Evolutionary conservation across 2,888 invertebrate species (phyloP).

Genomic region (Micoletzkya japonica): DNA sequence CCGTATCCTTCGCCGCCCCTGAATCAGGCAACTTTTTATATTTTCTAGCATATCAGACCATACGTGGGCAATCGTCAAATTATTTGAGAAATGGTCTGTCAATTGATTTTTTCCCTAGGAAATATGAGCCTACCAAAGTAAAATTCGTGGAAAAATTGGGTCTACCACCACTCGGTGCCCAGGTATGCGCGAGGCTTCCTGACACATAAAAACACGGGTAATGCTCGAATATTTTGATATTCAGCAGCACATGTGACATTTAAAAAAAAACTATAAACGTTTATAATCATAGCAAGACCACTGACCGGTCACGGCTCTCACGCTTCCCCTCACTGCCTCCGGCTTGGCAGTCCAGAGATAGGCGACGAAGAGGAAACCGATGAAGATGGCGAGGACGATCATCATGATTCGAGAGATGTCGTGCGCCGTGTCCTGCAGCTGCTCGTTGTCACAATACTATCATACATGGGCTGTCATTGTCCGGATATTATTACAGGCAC

Average conservation of each 20-base stretch:
- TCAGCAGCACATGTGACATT: no score
- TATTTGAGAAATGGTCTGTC: no score
- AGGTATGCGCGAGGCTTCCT: no score
- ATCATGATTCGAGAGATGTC: conserved; percentile 31
- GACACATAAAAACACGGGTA: no score
- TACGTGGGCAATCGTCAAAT: no score
- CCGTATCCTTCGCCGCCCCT: conserved; percentile 39
- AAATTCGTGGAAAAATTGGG: neutral
- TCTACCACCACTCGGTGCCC: no score
- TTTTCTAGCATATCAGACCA: no score
- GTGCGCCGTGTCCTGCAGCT: neutral
- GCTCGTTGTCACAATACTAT: neutral
- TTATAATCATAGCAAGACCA: neutral
- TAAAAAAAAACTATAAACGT: neutral
- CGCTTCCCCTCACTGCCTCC: conserved; percentile 32
- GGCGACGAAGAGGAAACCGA: conserved; percentile 37
- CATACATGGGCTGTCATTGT: neutral
- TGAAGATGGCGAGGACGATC: conserved; percentile 35
- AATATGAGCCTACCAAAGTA: no score
- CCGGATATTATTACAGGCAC: no score
- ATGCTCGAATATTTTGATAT: no score
- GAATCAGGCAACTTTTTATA: no score
- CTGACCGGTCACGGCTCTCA: conserved; percentile 35
- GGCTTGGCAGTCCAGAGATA: conserved; percentile 40
- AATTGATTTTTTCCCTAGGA: neutral